These are phyloP conservation scores for Lipotes vexillifer DNA, from an alignment of 2,113 vertebrate species.

Conservation along the genomic window DNA sequence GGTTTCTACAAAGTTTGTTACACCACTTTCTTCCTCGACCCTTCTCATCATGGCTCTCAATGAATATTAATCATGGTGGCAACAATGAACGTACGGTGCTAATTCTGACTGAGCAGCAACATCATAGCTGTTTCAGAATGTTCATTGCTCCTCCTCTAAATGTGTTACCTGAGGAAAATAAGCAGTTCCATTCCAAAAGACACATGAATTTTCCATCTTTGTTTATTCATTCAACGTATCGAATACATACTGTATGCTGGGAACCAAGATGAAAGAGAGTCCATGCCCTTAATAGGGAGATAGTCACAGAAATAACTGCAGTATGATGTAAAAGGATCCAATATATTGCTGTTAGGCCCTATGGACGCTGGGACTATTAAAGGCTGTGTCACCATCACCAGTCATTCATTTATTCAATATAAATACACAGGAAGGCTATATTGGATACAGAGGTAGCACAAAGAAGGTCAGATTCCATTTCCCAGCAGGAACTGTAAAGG, in stretches of 20 bases:
- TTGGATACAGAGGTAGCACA: not conserved
- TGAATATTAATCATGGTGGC: not conserved
- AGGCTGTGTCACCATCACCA: not conserved
- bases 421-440: not conserved
- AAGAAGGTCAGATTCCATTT: not conserved
- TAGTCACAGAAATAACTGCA: not conserved
- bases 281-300: too few species aligned
- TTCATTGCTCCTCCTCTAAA: not conserved
- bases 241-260: not conserved
- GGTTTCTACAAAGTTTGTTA: not conserved
- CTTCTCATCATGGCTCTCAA: not conserved
- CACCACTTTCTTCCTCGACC: not conserved
- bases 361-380: not conserved
- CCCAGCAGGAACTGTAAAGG: not conserved
- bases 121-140: not conserved
- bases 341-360: not conserved
- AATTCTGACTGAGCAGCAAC: not conserved
- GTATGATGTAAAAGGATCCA: not conserved
- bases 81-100: not conserved
- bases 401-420: not conserved
- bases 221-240: not conserved
- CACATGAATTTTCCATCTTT: not conserved
- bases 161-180: not conserved
- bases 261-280: not conserved
- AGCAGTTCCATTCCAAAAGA: not conserved